A percentile compares a stretch with the other conserved stretches of the same genome.
phyloP scores from a whole-genome alignment of 2,797 vertebrate species.

The Bradypodion pumilum region DNA sequence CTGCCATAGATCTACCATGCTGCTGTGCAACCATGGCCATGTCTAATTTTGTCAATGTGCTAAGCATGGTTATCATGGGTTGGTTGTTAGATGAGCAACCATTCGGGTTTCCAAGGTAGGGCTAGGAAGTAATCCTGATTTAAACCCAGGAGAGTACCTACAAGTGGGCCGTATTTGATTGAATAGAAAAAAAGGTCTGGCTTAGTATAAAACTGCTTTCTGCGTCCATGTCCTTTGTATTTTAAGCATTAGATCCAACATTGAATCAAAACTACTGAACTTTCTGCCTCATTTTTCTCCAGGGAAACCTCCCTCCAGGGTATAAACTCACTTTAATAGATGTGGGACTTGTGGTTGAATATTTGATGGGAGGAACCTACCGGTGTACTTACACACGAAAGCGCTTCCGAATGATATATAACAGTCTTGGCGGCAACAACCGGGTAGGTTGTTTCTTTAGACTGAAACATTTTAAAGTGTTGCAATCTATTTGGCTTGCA shows the following conservation, averaged over 20 bases:
- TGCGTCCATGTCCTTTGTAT: background rate
- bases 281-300: conserved; percentile 44
- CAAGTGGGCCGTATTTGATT: too few relatives aligned
- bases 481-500: background rate
- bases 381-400: conserved; percentile 97
- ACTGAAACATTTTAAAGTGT: background rate
- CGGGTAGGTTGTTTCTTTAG: conserved; percentile 78
- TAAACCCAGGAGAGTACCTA: too few relatives aligned
- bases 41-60: too few relatives aligned
- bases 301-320: conserved; percentile 97
- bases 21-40: too few relatives aligned
- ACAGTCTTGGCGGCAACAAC: conserved; percentile 92
- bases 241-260: background rate
- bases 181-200: too few relatives aligned
- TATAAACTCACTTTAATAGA: conserved; percentile 98
- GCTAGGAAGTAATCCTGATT: too few relatives aligned
- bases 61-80: too few relatives aligned
- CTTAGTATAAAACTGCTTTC: too few relatives aligned
- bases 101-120: too few relatives aligned
- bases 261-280: background rate
- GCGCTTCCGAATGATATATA: conserved; percentile 96
- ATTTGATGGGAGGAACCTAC: conserved; percentile 97
- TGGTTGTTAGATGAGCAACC: too few relatives aligned
- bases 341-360: conserved; percentile 95
- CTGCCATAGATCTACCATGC: too few relatives aligned